phyloP scores from a whole-genome alignment of 2,797 vertebrate genomes.

The Clarias fuscus region DNA sequence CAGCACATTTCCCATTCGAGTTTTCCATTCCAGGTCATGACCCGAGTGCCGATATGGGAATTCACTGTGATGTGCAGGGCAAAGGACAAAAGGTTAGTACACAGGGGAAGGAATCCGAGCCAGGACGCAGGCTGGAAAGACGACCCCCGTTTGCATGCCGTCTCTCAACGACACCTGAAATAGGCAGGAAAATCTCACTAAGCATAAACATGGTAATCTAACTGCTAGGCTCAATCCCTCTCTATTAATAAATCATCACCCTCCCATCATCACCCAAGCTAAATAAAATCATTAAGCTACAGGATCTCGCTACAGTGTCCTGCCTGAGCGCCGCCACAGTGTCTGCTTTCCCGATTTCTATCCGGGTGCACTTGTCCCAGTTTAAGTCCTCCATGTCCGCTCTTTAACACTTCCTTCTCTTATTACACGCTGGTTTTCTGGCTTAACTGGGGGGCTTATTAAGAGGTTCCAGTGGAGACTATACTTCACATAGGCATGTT shows the following conservation, averaged over 20 bases:
- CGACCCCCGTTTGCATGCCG: slow-evolving; percentile 65
- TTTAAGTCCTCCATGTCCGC: slow-evolving; percentile 24
- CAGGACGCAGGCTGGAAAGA: slow-evolving; percentile 65
- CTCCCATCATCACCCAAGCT: slow-evolving; percentile 44
- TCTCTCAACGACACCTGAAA: slow-evolving; percentile 65
- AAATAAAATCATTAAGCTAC: slow-evolving; percentile 59
- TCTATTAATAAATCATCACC: slow-evolving; percentile 58
- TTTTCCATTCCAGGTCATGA: slow-evolving; percentile 53
- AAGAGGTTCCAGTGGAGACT: slow-evolving; percentile 4
- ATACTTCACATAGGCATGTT: slow-evolving; percentile 43
- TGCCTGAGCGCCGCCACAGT: slow-evolving; percentile 20
- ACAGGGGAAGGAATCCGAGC: slow-evolving; percentile 70
- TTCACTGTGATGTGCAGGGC: slow-evolving; percentile 61
- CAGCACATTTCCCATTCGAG: not conserved
- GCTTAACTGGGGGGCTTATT: slow-evolving; percentile 8
- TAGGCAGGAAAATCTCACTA: slow-evolving; percentile 66
- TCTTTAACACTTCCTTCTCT: slow-evolving; percentile 42
- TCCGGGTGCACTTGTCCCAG: slow-evolving; percentile 27
- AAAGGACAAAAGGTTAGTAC: slow-evolving; percentile 65
- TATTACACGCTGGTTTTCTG: not conserved
- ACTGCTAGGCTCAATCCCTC: slow-evolving; percentile 48
- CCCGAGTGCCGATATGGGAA: slow-evolving; percentile 57
- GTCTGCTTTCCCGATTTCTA: slow-evolving; percentile 23
- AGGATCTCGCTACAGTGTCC: slow-evolving; percentile 32
- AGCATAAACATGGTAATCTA: slow-evolving; percentile 59